Evolutionary conservation across 2,113 vertebrate genomes (phyloP).

Genomic region (Neomonachus schauinslandi): DNA sequence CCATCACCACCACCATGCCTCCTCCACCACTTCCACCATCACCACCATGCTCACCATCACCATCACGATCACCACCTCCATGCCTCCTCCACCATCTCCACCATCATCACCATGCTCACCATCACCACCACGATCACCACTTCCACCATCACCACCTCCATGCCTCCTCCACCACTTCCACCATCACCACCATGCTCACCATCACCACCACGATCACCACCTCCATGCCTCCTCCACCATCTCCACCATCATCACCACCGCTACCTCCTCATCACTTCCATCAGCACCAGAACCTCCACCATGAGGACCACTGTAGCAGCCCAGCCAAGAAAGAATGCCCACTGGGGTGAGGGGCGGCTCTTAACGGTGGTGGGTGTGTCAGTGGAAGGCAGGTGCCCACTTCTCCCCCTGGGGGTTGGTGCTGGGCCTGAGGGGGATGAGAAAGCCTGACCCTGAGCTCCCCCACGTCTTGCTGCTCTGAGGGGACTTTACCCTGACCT

Average conservation of each 20-base stretch:
- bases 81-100: too few species aligned
- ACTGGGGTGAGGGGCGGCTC: not conserved
- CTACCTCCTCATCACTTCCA: fast-evolving
- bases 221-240: not conserved
- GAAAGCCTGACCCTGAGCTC: not conserved
- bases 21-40: not conserved
- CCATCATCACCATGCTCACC: too few species aligned
- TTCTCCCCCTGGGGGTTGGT: too few species aligned
- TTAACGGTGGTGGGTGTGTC: not conserved
- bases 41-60: fast-evolving
- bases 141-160: fast-evolving
- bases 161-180: fast-evolving
- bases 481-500: not conserved
- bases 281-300: not conserved
- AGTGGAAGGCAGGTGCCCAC: not conserved
- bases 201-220: not conserved
- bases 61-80: fast-evolving
- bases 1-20: not conserved
- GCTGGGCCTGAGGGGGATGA: not conserved
- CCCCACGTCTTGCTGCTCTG: not conserved
- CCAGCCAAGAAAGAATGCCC: not conserved
- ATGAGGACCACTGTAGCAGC: fast-evolving
- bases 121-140: not conserved
- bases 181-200: fast-evolving
- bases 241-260: not conserved